Conservation (phyloP, 2,888 invertebrate genomes). For the Tetranychus truncatus region DNA sequence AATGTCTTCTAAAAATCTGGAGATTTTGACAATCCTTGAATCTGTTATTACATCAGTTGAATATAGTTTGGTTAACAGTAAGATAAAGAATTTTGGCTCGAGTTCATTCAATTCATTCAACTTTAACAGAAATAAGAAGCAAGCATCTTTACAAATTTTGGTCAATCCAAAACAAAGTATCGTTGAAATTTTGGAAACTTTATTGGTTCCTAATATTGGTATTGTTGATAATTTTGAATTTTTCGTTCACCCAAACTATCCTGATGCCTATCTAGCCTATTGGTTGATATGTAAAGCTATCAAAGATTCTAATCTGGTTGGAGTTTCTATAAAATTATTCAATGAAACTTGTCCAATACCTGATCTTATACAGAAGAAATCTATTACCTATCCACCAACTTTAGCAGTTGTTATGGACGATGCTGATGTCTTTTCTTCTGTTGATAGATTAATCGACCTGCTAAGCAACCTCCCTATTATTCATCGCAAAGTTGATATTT, state of each 20-base stretch:
- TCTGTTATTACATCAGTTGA: background rate
- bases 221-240: background rate
- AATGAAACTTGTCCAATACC: background rate
- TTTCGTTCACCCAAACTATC: background rate
- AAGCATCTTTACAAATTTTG: background rate
- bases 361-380: background rate
- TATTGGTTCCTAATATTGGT: background rate
- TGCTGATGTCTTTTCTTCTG: slow-evolving; percentile 3
- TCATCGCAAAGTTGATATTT: background rate
- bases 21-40: background rate
- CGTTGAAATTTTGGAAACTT: background rate
- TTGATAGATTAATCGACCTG: background rate
- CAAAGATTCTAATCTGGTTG: background rate
- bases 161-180: background rate
- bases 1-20: background rate
- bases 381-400: background rate
- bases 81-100: background rate
- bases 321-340: background rate
- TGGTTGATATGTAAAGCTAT: background rate
- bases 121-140: background rate
- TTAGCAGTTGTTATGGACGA: background rate
- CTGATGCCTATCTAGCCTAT: background rate
- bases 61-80: background rate
- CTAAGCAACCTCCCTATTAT: background rate
- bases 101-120: no score